Base-by-base conservation (phyloP, 2,113 vertebrate species). In the Danionella cerebrum region DNA sequence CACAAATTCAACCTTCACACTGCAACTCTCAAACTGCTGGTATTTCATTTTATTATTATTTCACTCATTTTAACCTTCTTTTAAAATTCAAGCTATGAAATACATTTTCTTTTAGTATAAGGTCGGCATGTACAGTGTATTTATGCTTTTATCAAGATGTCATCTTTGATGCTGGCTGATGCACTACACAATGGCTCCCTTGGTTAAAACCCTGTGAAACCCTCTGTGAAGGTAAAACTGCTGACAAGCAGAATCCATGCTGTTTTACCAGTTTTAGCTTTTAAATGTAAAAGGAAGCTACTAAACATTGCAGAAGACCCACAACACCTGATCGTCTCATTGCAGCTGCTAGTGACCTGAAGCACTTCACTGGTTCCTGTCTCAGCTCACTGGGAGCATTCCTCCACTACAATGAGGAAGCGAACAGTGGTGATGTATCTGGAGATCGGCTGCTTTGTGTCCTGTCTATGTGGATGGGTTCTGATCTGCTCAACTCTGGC, bases 401-500 rank as follows among this genome's bases (percentile, higher is more conserved):
- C 27, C 1, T 8, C n/a, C 35, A n/a, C n/a, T n/a, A 70, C 3
- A 22, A 90, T 90, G 87, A 80, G 66, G 52, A 79, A 82, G 75
- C 80, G 82, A 59, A 84, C 76, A 0, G 78, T 81, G 67, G 69
- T 84, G 33, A 89, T 89, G 88, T 88, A 89, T 65, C 73, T 73
- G 35, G 94, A 97, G 87, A 93, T 96, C 33, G 82, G 91, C 53
- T 94, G 92, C 59, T 96, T 95, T 75, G 68, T 90, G 65, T 71
- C 91, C 33, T 89, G 88, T 27, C 70, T 95, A 22, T 79, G 82
- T 0, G 94, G 95, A 44, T 97, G 94, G 94, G 90, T 95, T 62
- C 83, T 96, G 58, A 87, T 92, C 22, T 94, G 90, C 41, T 96
- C 94, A 68, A 96, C 94, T 18, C 82, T 95, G 85, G 90, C 91